Conservation (phyloP, 2,888 invertebrate species). For the Sepioteuthis lessoniana region DNA sequence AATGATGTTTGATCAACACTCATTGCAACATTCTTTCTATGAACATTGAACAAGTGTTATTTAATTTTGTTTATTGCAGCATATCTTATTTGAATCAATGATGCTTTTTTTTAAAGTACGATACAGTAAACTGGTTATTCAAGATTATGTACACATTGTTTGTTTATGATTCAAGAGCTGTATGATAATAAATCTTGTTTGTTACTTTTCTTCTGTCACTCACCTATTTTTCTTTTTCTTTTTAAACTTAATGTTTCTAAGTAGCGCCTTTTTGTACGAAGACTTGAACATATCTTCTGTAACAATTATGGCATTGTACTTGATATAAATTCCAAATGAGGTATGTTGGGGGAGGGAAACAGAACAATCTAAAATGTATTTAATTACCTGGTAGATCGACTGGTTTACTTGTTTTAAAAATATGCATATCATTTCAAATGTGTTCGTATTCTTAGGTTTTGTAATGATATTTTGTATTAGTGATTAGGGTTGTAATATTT, state of each 20-base stretch:
- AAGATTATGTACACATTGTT: background rate
- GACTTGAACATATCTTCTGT: background rate
- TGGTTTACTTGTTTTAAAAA: background rate
- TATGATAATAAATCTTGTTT: background rate
- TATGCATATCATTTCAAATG: too few relatives aligned
- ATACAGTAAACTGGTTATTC: background rate
- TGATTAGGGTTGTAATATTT: too few relatives aligned
- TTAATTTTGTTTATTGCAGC: too few relatives aligned
- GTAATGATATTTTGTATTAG: too few relatives aligned
- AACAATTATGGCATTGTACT: background rate
- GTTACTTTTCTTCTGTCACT: background rate
- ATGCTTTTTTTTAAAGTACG: too few relatives aligned
- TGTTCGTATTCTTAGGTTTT: too few relatives aligned
- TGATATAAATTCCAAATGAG: background rate
- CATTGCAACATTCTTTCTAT: too few relatives aligned
- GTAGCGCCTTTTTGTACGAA: background rate
- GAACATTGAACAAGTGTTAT: too few relatives aligned
- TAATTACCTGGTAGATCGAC: background rate
- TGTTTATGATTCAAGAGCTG: background rate
- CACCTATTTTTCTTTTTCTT: background rate
- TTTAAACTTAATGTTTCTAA: background rate
- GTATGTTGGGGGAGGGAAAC: background rate
- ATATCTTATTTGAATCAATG: too few relatives aligned
- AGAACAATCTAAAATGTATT: background rate
- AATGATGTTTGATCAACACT: too few relatives aligned